phyloP scores from a whole-genome alignment of 1,140 invertebrate genomes.

The Drosophila pachea region DNA sequence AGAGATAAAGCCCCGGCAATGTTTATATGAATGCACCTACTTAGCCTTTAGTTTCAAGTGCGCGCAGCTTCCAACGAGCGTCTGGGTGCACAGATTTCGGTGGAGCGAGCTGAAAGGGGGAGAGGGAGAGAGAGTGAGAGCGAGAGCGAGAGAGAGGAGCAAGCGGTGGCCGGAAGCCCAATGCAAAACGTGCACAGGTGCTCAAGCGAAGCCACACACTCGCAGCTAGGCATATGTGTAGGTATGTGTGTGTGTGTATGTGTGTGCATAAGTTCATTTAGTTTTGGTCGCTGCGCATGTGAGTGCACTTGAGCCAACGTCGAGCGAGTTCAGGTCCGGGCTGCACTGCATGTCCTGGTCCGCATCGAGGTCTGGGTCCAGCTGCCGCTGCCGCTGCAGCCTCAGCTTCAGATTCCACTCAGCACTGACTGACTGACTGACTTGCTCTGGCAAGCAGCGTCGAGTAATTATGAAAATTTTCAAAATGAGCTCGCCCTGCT shows the following conservation, averaged over 20 bases:
- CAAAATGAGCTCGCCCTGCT: constrained; percentile 46
- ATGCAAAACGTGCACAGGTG: constrained; percentile 42
- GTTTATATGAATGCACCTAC: constrained; percentile 50
- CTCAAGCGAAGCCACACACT: constrained; percentile 44
- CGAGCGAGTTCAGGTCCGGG: constrained; percentile 19
- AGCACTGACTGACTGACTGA: constrained; percentile 34
- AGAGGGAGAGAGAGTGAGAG: constrained; percentile 6
- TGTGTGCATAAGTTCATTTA: constrained; percentile 45
- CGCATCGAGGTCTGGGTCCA: constrained; percentile 11
- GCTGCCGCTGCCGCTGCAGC: constrained; percentile 6
- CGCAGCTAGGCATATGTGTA: constrained; percentile 23
- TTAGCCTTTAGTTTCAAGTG: constrained; percentile 49
- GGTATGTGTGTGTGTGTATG: constrained; percentile 30
- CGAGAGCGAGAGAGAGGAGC: constrained; percentile 3
- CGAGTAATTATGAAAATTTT: constrained; percentile 54
- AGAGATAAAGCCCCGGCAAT: constrained; percentile 28
- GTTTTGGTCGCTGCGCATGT: constrained; percentile 48
- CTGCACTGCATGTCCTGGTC: constrained; percentile 2
- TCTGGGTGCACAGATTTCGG: constrained; percentile 9
- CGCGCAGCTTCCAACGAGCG: constrained; percentile 27
- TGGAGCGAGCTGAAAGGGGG: neutral
- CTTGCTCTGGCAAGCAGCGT: constrained; percentile 20
- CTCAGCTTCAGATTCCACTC: constrained; percentile 14
- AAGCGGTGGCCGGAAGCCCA: constrained; percentile 16
- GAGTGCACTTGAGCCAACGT: constrained; percentile 46